Evolutionary conservation across 2,888 invertebrate species (phyloP), one percentile per base, ranked within the genome.

Genomic region (Phragmatobia fuliginosa): DNA sequence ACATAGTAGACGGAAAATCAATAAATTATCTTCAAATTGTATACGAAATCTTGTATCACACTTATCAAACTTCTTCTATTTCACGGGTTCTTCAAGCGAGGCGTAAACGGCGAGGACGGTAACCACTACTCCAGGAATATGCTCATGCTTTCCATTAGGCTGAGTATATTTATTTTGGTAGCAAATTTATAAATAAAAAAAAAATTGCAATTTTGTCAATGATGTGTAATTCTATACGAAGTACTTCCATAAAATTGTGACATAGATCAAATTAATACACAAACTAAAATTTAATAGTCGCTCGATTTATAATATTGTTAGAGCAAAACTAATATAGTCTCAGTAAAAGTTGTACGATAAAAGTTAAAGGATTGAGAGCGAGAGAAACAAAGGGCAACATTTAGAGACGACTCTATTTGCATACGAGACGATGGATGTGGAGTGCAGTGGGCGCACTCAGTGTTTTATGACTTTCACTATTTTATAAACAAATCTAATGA

Each of bases 321-420:
- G 84, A 86, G 87, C 83, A 87, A 91, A 92, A 91, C 90, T 92
- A 90, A 92, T 92, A 90, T 87, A 83, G 85, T 83, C 85, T 79
- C 72, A 85, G 80, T 87, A 88, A 89, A 92, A 92, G 88, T 92
- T 90, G 79, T 75, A 81, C 87, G 81, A 91, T 92, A 89, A 90
- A 91, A 89, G 87, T 87, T 86, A 88, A 86, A 82, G 85, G 84
- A 74, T 77, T 78, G 75, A 87, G 84, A 85, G 81, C 67, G 74
- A 84, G 84, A 85, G 86, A 85, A 88, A 90, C 88, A 90, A 89
- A 88, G 87, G 87, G 83, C 85, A 84, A 82, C 86, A 83, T 87
- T 89, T 87, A 89, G 87, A 86, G 83, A 86, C 85, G 85, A 88
- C 86, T 84, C 82, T 85, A 89, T 91, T 91, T 90, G 87, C 91